Conservation (phyloP, 2,113 vertebrate species). For the Oreochromis niloticus region DNA sequence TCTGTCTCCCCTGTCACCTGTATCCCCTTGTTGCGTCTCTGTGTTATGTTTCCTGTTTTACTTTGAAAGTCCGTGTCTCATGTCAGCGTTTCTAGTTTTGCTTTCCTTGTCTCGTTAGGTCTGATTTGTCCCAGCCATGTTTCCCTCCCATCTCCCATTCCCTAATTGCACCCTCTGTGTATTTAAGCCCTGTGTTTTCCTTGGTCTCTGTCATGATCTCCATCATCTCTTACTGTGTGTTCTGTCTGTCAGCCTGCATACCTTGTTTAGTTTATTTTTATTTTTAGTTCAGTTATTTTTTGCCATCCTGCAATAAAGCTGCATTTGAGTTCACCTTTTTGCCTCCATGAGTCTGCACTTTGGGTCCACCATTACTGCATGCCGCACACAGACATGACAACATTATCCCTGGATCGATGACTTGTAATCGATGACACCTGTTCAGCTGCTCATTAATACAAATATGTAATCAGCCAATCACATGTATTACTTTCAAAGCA, state of each 20-base stretch:
- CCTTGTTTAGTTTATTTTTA: neutral
- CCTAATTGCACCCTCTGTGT: neutral
- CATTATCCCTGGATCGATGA: neutral
- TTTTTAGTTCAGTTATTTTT: neutral
- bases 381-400: fast-evolving
- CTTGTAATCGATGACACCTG: neutral
- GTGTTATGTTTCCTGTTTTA: neutral
- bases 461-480: neutral
- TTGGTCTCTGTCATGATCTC: neutral
- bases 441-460: neutral
- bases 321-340: neutral
- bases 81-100: neutral
- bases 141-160: neutral
- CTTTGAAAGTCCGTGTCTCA: neutral
- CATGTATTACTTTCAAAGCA: neutral
- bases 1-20: neutral
- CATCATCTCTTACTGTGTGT: neutral
- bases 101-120: neutral
- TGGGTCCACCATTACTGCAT: neutral
- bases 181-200: neutral
- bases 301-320: neutral
- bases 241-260: neutral
- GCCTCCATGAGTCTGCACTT: neutral
- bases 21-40: neutral
- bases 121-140: neutral